phyloP scores from a whole-genome alignment of 2,797 vertebrate species.

The Hybognathus amarus region DNA sequence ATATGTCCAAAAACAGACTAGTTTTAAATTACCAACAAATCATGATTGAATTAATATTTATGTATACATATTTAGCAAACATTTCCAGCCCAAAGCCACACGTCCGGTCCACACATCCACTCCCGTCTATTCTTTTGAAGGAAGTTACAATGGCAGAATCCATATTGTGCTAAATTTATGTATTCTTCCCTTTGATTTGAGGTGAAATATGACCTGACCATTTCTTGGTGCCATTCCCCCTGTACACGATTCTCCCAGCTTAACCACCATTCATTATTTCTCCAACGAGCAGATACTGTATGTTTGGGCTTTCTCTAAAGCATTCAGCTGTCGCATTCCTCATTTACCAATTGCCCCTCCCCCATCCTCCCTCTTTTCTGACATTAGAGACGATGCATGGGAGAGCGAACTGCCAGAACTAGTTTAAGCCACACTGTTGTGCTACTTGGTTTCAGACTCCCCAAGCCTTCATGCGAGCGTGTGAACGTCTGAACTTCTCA shows the following conservation, averaged over 20 bases:
- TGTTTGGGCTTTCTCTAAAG: background rate
- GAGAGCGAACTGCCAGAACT: background rate
- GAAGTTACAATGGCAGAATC: background rate
- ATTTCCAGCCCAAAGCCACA: background rate
- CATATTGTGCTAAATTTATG: background rate
- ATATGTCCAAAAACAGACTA: background rate
- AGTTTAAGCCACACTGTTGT: background rate
- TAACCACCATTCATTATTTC: background rate
- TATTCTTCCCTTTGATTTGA: background rate
- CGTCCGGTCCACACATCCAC: background rate
- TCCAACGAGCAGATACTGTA: background rate
- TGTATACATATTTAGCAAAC: background rate
- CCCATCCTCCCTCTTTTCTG: background rate
- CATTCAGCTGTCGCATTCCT: slow-evolving; percentile 28
- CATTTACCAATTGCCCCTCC: background rate
- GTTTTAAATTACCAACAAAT: background rate
- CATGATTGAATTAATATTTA: background rate
- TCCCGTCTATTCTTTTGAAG: background rate
- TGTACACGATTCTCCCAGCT: background rate
- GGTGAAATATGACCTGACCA: background rate
- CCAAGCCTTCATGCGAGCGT: background rate
- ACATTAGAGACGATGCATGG: background rate
- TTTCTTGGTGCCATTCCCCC: background rate
- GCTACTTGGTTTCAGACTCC: background rate
- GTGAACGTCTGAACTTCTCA: background rate